Conservation (phyloP, 2,888 invertebrate species). For the Xanthia icteritia region DNA sequence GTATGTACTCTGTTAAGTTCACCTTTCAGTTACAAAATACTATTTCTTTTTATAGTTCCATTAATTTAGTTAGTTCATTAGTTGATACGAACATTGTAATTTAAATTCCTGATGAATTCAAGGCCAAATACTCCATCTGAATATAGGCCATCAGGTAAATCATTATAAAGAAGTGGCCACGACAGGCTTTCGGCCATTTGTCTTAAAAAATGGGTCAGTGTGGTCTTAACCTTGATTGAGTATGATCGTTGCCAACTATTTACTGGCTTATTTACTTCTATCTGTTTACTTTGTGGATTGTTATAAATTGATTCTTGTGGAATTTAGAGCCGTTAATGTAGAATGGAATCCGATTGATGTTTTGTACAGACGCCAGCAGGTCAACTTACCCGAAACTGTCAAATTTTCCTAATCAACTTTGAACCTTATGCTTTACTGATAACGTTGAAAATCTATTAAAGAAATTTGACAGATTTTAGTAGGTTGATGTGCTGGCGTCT, state of each 20-base stretch:
- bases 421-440: too few relatives aligned
- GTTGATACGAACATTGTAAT: not conserved
- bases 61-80: not conserved
- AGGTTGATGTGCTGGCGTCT: too few relatives aligned
- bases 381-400: too few relatives aligned
- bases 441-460: too few relatives aligned
- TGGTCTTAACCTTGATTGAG: slow-evolving; percentile 32
- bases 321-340: slow-evolving; percentile 11
- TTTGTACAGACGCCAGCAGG: too few relatives aligned
- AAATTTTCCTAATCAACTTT: too few relatives aligned
- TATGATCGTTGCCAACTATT: slow-evolving; percentile 44
- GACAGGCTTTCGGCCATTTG: slow-evolving; percentile 18
- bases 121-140: not conserved
- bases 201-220: slow-evolving; percentile 54
- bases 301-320: slow-evolving; percentile 13
- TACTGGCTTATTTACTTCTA: slow-evolving; percentile 11
- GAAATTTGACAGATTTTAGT: too few relatives aligned
- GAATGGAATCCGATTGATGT: not conserved
- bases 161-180: slow-evolving; percentile 20
- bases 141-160: slow-evolving; percentile 48
- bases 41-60: not conserved
- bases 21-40: not conserved
- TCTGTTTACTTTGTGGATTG: slow-evolving; percentile 29
- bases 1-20: too few relatives aligned
- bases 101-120: not conserved